phyloP scores from a whole-genome alignment of 2,888 invertebrate genomes.

The Vanessa cardui region DNA sequence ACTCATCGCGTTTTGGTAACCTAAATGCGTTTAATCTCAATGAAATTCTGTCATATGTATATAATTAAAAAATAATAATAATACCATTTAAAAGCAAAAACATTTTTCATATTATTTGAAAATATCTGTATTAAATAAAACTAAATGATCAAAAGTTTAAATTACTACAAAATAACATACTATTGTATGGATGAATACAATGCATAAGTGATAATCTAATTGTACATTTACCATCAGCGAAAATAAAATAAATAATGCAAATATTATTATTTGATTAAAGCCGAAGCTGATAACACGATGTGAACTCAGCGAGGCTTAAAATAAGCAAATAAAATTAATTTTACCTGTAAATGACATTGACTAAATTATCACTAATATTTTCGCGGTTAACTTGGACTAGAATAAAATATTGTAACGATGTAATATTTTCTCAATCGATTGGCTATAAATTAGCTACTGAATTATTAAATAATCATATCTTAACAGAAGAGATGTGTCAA shows the following conservation, averaged over 20 bases:
- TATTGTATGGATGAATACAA: conserved; percentile 16
- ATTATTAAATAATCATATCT: too few species aligned
- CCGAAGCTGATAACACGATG: conserved; percentile 13
- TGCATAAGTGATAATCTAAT: conserved; percentile 28
- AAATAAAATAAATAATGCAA: conserved; percentile 24
- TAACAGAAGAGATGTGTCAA: too few species aligned
- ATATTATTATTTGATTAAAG: conserved; percentile 20
- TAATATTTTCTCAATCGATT: too few species aligned
- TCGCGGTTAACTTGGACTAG: not conserved
- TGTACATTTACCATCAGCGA: conserved; percentile 11
- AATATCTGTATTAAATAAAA: too few species aligned
- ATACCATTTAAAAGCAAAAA: too few species aligned
- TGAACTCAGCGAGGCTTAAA: conserved; percentile 15
- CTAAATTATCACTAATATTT: not conserved
- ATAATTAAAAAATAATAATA: too few species aligned
- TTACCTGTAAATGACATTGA: conserved; percentile 5
- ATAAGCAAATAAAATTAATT: conserved; percentile 23
- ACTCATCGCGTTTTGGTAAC: too few species aligned
- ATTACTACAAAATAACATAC: not conserved
- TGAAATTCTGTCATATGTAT: too few species aligned
- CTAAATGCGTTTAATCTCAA: too few species aligned
- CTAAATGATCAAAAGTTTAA: too few species aligned
- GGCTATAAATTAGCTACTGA: too few species aligned
- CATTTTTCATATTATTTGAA: too few species aligned
- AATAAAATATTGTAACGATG: not conserved